These are phyloP conservation scores for Misgurnus anguillicaudatus DNA, from an alignment of 2,113 vertebrate genomes.

Conservation along the genomic window DNA sequence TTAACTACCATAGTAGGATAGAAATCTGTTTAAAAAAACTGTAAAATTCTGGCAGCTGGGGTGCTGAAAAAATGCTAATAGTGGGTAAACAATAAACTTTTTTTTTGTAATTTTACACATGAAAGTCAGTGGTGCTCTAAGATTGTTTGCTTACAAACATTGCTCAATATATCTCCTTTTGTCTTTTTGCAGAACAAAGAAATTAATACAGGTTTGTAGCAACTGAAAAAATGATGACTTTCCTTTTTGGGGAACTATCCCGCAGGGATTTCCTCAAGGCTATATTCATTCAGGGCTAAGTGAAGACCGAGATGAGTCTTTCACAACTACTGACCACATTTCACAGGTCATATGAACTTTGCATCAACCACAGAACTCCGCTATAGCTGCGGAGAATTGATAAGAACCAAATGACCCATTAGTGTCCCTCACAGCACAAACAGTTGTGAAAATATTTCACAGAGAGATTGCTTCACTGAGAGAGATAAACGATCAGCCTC, in stretches of 20 bases:
- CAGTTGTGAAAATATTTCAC: constrained; percentile 25
- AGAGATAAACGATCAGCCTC: constrained; percentile 30
- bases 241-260: too few species aligned
- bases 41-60: too few species aligned
- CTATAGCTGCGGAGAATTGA: constrained; percentile 1
- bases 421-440: not conserved
- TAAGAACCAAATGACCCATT: constrained; percentile 20
- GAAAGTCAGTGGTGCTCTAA: too few species aligned
- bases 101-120: too few species aligned
- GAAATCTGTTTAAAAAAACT: too few species aligned
- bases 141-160: too few species aligned
- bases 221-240: too few species aligned
- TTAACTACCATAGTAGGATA: too few species aligned
- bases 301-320: constrained; percentile 25
- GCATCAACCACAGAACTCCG: not conserved
- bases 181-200: not conserved
- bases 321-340: constrained; percentile 7
- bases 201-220: too few species aligned
- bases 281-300: not conserved
- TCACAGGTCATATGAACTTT: not conserved
- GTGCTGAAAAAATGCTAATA: too few species aligned
- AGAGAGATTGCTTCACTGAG: constrained; percentile 10
- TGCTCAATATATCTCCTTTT: too few species aligned
- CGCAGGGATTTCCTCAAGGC: not conserved
- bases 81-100: too few species aligned